phyloP scores from a whole-genome alignment of 1,140 invertebrate genomes.

The Chrysoperla carnea region DNA sequence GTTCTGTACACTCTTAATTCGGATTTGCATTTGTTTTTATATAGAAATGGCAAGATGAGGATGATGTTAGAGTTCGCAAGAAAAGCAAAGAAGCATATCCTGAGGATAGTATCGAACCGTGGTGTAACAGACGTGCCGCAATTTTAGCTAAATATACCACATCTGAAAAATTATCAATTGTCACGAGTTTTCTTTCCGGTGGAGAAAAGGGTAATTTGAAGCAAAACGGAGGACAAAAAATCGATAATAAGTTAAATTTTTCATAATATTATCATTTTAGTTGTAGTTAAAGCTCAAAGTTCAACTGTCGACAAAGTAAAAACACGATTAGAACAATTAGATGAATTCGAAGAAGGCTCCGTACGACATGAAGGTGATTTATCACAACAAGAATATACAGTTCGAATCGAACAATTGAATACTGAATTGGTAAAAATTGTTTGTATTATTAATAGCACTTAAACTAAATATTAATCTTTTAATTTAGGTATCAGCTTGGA shows the following conservation, averaged over 20 bases:
- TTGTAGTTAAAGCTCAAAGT: slow-evolving; percentile 58
- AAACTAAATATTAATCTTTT: neutral
- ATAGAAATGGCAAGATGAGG: too few relatives aligned
- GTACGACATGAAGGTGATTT: slow-evolving; percentile 77
- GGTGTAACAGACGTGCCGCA: slow-evolving; percentile 45
- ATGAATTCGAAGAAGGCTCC: slow-evolving; percentile 84
- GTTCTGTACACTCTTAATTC: too few relatives aligned
- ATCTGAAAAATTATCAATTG: slow-evolving; percentile 75
- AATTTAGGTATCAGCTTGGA: slow-evolving; percentile 49
- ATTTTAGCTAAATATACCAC: slow-evolving; percentile 84
- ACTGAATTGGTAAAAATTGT: slow-evolving; percentile 55
- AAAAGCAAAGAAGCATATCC: neutral
- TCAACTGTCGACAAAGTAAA: slow-evolving; percentile 79
- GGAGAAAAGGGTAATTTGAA: slow-evolving; percentile 51
- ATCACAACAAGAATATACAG: slow-evolving; percentile 81
- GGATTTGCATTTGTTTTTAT: too few relatives aligned
- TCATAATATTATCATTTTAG: slow-evolving; percentile 24
- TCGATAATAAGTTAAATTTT: neutral
- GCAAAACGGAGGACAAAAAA: neutral
- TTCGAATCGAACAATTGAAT: slow-evolving; percentile 75
- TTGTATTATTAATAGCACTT: neutral
- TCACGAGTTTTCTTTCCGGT: slow-evolving; percentile 68
- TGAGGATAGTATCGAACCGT: slow-evolving; percentile 39
- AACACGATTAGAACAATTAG: slow-evolving; percentile 79
- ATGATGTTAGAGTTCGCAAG: neutral